Evolutionary conservation across 1,140 invertebrate genomes (phyloP).

Genomic region (Gonioctena quinquepunctata): DNA sequence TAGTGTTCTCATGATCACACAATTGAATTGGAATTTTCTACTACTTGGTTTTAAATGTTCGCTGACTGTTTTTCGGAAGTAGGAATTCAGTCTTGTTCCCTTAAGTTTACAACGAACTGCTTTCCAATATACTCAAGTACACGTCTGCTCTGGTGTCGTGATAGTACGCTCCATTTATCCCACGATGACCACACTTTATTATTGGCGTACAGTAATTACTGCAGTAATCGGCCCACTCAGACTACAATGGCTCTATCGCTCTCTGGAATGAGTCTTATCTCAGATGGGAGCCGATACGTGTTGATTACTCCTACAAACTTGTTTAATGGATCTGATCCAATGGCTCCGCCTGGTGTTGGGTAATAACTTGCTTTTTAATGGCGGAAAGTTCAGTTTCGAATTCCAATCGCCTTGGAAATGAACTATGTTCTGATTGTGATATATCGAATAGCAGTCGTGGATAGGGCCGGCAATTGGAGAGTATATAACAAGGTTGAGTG

Average conservation of each 20-base stretch:
- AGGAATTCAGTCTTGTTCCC: too few species aligned
- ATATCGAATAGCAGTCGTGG: too few species aligned
- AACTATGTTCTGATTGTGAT: too few species aligned
- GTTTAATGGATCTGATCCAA: neutral
- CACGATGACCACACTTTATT: slow-evolving; percentile 24
- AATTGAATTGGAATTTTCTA: too few species aligned
- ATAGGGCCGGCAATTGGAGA: too few species aligned
- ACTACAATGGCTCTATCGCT: slow-evolving; percentile 15
- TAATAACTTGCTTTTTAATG: neutral
- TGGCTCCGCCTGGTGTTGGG: neutral
- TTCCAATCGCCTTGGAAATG: neutral
- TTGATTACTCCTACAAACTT: slow-evolving; percentile 17
- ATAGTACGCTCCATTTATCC: slow-evolving; percentile 13
- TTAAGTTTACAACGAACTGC: too few species aligned
- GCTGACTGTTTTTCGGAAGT: too few species aligned
- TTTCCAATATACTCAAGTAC: neutral
- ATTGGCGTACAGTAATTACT: slow-evolving; percentile 16
- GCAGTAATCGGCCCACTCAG: slow-evolving; percentile 16
- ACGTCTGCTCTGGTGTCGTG: slow-evolving; percentile 17
- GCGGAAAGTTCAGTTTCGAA: neutral
- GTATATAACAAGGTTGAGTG: too few species aligned
- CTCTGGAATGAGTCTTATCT: slow-evolving; percentile 17
- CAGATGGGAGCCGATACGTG: slow-evolving; percentile 17
- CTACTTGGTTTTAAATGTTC: too few species aligned
- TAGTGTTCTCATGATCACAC: too few species aligned